Evolutionary conservation across 2,797 vertebrate genomes (phyloP).

Genomic region (Chaunax sp.): DNA sequence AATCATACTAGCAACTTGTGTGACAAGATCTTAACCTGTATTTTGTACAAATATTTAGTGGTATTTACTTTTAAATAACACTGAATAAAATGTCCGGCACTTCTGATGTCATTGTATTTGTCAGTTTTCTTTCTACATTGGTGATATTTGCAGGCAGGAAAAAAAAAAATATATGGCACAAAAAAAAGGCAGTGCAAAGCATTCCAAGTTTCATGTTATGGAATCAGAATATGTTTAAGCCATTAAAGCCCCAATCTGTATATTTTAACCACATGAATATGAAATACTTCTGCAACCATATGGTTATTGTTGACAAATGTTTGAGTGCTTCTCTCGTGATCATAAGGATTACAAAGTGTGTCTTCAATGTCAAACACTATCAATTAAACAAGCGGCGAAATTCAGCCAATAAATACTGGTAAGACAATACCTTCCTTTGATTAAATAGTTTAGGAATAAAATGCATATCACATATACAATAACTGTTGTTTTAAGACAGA

Average conservation of each 20-base stretch:
- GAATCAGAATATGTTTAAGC: constrained; percentile 5
- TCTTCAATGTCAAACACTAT: constrained; percentile 7
- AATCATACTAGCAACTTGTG: constrained; percentile 8
- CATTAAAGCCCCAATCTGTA: not conserved
- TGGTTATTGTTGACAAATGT: not conserved
- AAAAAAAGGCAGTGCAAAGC: constrained; percentile 42
- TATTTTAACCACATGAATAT: constrained; percentile 16
- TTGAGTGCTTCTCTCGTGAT: constrained; percentile 1
- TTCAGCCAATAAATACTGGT: constrained; percentile 61
- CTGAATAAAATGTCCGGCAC: constrained; percentile 30
- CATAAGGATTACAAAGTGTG: not conserved
- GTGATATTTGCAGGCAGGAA: constrained; percentile 23
- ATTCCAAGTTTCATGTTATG: constrained; percentile 46
- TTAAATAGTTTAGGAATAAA: constrained; percentile 45
- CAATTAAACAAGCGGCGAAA: constrained; percentile 36
- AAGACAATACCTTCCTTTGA: constrained; percentile 35
- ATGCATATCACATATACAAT: constrained; percentile 50
- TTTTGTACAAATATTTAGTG: not conserved
- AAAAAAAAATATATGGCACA: constrained; percentile 9
- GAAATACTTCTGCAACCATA: constrained; percentile 12
- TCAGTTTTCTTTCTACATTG: constrained; percentile 30
- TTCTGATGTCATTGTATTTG: constrained; percentile 25
- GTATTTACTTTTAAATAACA: constrained; percentile 11
- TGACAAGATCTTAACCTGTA: not conserved
- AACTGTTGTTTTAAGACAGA: constrained; percentile 58